phyloP scores from a whole-genome alignment of 2,797 vertebrate genomes.

The Hypotaenidia okinawae region DNA sequence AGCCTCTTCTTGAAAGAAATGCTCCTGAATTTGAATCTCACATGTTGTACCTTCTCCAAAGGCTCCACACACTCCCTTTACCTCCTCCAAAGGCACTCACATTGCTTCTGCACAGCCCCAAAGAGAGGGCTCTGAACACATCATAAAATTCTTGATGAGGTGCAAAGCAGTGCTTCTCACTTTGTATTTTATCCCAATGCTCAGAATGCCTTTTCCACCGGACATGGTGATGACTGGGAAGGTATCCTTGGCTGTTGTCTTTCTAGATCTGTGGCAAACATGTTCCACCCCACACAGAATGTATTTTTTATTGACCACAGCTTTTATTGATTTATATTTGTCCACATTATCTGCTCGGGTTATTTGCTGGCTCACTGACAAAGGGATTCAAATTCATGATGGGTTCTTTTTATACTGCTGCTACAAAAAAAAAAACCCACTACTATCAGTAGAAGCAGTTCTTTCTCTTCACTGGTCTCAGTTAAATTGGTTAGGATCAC shows the following conservation, averaged over 20 bases:
- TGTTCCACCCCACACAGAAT: not conserved
- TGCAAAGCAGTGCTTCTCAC: not conserved
- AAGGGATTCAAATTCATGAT: not conserved
- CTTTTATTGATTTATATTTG: slow-evolving; percentile 44
- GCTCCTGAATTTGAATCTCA: not conserved
- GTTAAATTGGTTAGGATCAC: not conserved
- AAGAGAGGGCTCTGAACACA: not conserved
- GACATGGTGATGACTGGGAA: not conserved
- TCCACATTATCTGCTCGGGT: not conserved
- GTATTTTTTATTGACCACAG: not conserved
- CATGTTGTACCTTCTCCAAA: not conserved
- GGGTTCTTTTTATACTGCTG: not conserved
- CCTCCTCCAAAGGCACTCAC: not conserved
- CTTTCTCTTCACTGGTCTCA: slow-evolving; percentile 4
- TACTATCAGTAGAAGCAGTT: not conserved
- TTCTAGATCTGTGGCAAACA: not conserved
- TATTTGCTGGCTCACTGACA: slow-evolving; percentile 3
- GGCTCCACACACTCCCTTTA: not conserved
- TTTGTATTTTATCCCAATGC: not conserved
- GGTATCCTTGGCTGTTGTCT: not conserved
- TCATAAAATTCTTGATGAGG: not conserved
- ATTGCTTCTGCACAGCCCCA: not conserved
- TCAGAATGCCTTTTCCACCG: not conserved
- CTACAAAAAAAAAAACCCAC: not conserved
- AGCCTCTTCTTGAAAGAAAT: not conserved